Conservation (phyloP, 2,113 vertebrate genomes). For the Dryoscopus gambensis region DNA sequence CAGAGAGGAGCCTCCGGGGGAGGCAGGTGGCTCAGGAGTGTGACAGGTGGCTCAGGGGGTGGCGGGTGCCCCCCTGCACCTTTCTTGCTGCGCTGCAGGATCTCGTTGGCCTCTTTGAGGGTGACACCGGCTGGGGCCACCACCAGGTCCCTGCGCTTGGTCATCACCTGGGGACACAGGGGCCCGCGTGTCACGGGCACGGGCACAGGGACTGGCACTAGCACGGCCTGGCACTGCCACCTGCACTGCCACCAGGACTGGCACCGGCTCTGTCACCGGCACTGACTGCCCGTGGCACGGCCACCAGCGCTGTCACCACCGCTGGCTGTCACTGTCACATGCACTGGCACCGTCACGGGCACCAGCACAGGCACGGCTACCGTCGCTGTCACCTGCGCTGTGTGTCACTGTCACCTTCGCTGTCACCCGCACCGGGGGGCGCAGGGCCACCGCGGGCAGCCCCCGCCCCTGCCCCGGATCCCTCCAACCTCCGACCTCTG, state of each 20-base stretch:
- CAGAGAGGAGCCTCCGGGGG: neutral
- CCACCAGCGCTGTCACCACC: neutral
- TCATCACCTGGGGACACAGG: neutral
- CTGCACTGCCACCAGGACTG: neutral
- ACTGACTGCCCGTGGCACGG: neutral
- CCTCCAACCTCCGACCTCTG: no score
- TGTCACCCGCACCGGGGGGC: neutral
- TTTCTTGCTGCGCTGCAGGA: constrained; percentile 2
- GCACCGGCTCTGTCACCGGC: neutral
- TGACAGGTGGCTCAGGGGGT: neutral
- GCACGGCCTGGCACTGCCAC: neutral
- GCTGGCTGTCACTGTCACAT: neutral
- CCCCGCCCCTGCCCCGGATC: neutral
- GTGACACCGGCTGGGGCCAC: neutral
- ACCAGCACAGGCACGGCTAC: neutral
- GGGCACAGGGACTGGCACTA: neutral
- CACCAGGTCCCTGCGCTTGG: neutral
- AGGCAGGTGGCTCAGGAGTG: neutral
- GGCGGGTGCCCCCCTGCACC: neutral
- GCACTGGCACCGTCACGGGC: neutral
- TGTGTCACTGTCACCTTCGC: neutral
- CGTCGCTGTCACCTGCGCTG: neutral
- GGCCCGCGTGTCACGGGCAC: neutral
- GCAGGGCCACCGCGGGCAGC: neutral
- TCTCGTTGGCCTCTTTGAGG: neutral